phyloP scores from a whole-genome alignment of 2,113 vertebrate genomes.

The Caretta caretta region DNA sequence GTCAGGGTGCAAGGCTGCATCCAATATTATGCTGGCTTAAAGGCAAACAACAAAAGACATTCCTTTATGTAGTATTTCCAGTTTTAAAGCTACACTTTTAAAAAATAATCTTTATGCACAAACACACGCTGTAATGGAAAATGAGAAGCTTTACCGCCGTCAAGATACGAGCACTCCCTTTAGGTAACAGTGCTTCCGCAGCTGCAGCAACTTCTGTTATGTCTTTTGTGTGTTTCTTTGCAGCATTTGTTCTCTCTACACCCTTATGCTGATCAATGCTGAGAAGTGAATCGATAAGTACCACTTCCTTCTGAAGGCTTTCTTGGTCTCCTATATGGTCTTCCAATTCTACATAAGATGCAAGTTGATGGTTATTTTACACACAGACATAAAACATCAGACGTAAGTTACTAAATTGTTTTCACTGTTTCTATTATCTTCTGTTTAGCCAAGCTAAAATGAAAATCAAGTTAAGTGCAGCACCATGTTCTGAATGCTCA shows the following conservation, averaged over 20 bases:
- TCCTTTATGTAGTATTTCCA: neutral
- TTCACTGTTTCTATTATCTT: neutral
- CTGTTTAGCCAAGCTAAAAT: neutral
- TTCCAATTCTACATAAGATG: slow-evolving; percentile 78
- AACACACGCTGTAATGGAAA: neutral
- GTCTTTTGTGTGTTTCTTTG: slow-evolving; percentile 84
- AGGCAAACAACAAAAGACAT: neutral
- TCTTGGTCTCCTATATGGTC: slow-evolving; percentile 69
- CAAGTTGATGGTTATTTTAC: neutral
- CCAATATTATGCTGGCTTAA: neutral
- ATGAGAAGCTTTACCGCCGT: slow-evolving; percentile 78
- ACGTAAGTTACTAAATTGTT: neutral
- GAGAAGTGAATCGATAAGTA: slow-evolving; percentile 91
- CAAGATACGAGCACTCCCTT: slow-evolving; percentile 88
- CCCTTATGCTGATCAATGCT: slow-evolving; percentile 88
- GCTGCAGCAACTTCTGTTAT: slow-evolving; percentile 91
- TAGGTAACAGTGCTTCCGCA: slow-evolving; percentile 90
- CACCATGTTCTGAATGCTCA: neutral
- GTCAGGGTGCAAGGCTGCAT: neutral
- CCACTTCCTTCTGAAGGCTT: slow-evolving; percentile 81
- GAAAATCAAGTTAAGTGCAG: neutral
- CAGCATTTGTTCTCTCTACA: slow-evolving; percentile 79
- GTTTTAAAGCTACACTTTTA: neutral
- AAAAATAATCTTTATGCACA: neutral
- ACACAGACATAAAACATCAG: neutral